Base-by-base conservation (phyloP, 2,888 invertebrate species). In the Venustoraphidia nigricollis region DNA sequence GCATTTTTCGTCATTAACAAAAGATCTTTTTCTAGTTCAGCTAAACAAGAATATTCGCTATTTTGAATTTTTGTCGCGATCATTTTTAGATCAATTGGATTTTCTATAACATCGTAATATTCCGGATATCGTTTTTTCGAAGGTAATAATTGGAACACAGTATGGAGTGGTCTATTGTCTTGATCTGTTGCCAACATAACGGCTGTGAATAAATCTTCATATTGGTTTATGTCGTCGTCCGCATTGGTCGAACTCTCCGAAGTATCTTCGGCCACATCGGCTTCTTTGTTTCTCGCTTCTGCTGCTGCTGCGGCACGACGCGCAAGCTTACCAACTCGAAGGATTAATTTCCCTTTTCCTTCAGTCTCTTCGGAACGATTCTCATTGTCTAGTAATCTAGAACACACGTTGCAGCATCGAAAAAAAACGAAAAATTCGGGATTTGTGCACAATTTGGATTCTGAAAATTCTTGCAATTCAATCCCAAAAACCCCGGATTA, bases 41-140 rank as follows among this genome's bases (percentile, higher is more conserved):
- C 70, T 36, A 97, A 65, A 53, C 70, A 77, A 0, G 72, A 69
- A 62, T 97, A 98, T 47, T 85, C 82, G 46, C 80, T 81, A 49
- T 81, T 81, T 66, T 91, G 90, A 46, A 97, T 89, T 67, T 89
- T 92, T 50, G 81, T 81, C 0, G 94, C 96, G 48, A 98, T 92
- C 50, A 81, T 82, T 68, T 92, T 89, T 58, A 98, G 68, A 68
- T 98, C 98, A 53, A 98, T 89, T 0, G 98, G 98, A 53, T 82
- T 81, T 51, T 92, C 88, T 49, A 96, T 95, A 0, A 95, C 82
- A 56, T 86, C 87, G 65, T 89, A 97, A 69, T 98, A 98, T 59
- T 93, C 89, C 0, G 97, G 96, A 66, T 95, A 96, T 52, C 86
- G 79, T 68, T 88, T 85, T 65, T 86, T 89, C 0, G 92, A 90